Conservation (phyloP, 2,888 invertebrate genomes). For the Ormyrus thymus region DNA sequence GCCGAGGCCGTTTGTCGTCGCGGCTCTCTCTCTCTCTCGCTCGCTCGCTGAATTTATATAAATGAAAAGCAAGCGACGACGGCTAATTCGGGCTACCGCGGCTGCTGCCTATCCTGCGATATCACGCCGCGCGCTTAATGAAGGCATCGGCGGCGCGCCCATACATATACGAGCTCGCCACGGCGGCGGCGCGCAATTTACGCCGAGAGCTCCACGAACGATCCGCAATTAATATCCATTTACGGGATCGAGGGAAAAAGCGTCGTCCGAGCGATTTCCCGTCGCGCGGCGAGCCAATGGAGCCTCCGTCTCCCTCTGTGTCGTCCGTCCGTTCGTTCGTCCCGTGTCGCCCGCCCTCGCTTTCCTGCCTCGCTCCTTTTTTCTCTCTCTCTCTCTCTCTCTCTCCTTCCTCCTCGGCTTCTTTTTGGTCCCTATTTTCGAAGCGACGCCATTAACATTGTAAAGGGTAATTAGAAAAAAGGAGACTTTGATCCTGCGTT, state of each 20-base stretch:
- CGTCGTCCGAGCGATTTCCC: slow-evolving; percentile 61
- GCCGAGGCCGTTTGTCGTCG: background rate
- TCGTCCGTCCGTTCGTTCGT: background rate
- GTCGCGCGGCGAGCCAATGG: slow-evolving; percentile 58
- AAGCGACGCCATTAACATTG: slow-evolving; percentile 58
- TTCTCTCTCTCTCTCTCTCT: slow-evolving; percentile 20
- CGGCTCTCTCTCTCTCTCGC: too few species aligned
- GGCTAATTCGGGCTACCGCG: slow-evolving; percentile 3
- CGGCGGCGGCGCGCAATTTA: slow-evolving; percentile 15
- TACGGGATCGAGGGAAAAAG: slow-evolving; percentile 36
- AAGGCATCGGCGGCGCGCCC: slow-evolving; percentile 26
- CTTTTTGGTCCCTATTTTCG: slow-evolving; percentile 29
- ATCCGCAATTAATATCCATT: slow-evolving; percentile 57
- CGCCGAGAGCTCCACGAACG: slow-evolving; percentile 13
- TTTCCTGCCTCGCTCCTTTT: slow-evolving; percentile 44
- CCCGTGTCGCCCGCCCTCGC: slow-evolving; percentile 47
- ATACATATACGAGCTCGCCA: background rate
- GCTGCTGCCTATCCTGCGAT: too few species aligned
- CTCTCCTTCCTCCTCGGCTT: background rate
- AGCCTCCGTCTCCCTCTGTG: background rate
- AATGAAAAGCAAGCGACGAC: slow-evolving; percentile 20
- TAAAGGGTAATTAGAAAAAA: slow-evolving; percentile 60
- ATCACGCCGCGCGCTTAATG: slow-evolving; percentile 16
- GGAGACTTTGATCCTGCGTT: slow-evolving; percentile 52
- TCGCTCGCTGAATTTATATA: slow-evolving; percentile 30